Percentiles rank a stretch among this genome's conserved stretches.
phyloP scores from a whole-genome alignment of 2,888 invertebrate genomes.

The Prionchulus punctatus region DNA sequence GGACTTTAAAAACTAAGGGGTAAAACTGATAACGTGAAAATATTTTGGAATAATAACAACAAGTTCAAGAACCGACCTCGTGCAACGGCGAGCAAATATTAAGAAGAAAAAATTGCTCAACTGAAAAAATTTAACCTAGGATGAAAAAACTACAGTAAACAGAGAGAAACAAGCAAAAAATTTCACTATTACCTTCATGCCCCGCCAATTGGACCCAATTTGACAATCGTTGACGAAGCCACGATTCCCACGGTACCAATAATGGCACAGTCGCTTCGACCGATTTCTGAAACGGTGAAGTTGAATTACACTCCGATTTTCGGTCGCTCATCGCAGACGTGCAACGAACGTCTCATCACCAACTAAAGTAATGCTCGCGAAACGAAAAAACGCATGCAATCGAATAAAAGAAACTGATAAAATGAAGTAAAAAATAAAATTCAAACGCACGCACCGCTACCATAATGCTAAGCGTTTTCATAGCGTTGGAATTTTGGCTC shows the following conservation, averaged over 20 bases:
- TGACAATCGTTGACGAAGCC: conserved; percentile 29
- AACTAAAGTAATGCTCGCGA: no score
- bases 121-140: not conserved
- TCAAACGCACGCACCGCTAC: no score
- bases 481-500: no score
- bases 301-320: not conserved
- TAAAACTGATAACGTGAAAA: no score
- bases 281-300: conserved; percentile 19
- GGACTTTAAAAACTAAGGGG: no score
- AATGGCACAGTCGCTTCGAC: conserved; percentile 32
- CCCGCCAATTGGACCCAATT: conserved; percentile 28
- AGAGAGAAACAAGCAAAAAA: not conserved
- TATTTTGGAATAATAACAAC: no score
- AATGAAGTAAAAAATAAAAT: no score
- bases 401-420: no score
- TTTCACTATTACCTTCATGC: conserved; percentile 20
- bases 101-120: not conserved
- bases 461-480: no score
- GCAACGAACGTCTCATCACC: not conserved
- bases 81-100: no score
- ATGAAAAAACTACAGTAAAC: not conserved
- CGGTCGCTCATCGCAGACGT: not conserved
- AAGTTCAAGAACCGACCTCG: no score
- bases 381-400: no score
- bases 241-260: conserved; percentile 27